Percentiles rank a stretch among this genome's conserved stretches.
Evolutionary conservation across 2,888 invertebrate species (phyloP).

Genomic region (Caenorhabditis sp.): DNA sequence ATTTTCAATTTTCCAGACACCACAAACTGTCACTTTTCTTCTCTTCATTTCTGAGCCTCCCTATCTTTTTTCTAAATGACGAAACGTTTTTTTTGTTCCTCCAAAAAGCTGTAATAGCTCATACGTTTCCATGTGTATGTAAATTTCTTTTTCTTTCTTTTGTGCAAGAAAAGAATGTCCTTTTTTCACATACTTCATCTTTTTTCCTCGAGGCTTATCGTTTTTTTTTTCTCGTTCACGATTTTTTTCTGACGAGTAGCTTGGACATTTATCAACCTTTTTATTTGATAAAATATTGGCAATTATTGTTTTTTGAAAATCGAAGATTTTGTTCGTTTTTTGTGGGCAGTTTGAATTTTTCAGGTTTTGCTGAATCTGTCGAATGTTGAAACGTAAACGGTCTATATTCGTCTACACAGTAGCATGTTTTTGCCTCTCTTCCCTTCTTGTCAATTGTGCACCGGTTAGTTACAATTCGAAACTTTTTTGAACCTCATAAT

Average conservation of each 20-base stretch:
- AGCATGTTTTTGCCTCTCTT: background rate
- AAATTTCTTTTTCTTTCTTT: conserved; percentile 9
- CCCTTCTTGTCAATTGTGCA: background rate
- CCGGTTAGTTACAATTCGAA: background rate
- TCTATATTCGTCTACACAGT: background rate
- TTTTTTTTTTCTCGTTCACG: conserved; percentile 3
- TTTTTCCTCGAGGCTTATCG: conserved; percentile 18
- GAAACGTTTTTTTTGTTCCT: too few species aligned
- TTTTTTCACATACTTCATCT: conserved; percentile 13
- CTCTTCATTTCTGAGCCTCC: background rate
- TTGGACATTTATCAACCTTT: background rate
- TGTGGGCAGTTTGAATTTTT: background rate
- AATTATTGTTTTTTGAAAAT: background rate
- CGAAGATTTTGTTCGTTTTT: background rate
- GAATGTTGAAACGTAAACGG: conserved; percentile 1
- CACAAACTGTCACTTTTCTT: background rate
- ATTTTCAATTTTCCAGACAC: too few species aligned
- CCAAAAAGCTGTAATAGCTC: too few species aligned
- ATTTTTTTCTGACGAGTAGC: background rate
- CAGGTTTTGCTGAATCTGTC: background rate
- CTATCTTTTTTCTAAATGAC: background rate
- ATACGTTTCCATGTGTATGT: conserved; percentile 11
- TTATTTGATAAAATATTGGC: background rate
- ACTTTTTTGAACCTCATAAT: too few species aligned
- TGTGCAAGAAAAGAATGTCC: background rate